phyloP scores from a whole-genome alignment of 2,113 vertebrate genomes.

The Beaufortia kweichowensis region DNA sequence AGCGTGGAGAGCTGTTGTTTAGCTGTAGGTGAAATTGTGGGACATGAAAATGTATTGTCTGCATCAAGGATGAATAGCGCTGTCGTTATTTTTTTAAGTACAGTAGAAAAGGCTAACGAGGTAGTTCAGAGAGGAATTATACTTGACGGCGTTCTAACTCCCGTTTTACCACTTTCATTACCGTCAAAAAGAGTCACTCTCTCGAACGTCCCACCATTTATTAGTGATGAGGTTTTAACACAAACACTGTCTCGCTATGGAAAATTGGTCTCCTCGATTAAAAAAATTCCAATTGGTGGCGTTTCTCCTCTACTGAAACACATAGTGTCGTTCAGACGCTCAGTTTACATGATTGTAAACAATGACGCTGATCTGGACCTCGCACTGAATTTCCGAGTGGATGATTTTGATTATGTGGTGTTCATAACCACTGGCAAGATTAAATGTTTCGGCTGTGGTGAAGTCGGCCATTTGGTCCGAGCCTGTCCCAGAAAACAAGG shows the following conservation, averaged over 20 bases:
- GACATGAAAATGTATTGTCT: not conserved
- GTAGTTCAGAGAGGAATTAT: not conserved
- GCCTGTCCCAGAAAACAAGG: not conserved
- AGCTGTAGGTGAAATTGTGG: no score
- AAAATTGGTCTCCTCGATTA: not conserved
- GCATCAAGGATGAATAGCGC: not conserved
- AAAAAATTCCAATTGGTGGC: not conserved
- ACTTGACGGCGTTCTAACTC: not conserved
- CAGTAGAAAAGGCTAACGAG: not conserved
- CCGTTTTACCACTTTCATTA: not conserved
- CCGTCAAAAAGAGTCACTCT: not conserved
- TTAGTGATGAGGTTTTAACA: not conserved
- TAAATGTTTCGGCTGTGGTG: constrained; percentile 20
- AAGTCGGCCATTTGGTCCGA: not conserved
- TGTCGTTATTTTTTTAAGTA: not conserved
- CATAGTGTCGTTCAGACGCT: constrained; percentile 49
- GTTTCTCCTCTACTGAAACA: not conserved
- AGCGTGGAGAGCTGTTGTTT: no score
- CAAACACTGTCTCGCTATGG: not conserved
- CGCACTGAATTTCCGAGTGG: not conserved
- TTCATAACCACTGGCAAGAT: not conserved
- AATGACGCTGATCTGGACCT: not conserved
- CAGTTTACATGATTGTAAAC: not conserved
- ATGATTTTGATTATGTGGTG: not conserved
- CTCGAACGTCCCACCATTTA: not conserved